A percentile compares a stretch with the other conserved stretches of the same genome.
Conservation (phyloP, 1,140 invertebrate species). For the Leptopilina clavipes region DNA sequence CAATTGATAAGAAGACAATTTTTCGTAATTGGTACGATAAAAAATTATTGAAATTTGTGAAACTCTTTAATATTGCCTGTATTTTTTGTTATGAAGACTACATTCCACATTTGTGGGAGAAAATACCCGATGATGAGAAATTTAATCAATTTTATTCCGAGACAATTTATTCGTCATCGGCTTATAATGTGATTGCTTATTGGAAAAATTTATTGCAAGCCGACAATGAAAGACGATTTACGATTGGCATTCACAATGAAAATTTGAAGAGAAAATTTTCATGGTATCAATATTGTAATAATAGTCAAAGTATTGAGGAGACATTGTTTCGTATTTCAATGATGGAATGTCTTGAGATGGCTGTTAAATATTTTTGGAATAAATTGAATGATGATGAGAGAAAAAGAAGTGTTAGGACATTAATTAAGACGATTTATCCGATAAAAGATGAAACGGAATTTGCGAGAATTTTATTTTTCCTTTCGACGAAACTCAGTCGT, state of each 20-base stretch:
- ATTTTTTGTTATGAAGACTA: not conserved
- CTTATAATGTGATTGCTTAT: not conserved
- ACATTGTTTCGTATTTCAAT: constrained; percentile 8
- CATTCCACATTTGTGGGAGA: constrained; percentile 2
- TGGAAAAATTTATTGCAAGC: constrained; percentile 3
- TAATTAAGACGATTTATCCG: not conserved
- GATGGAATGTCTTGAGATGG: not conserved
- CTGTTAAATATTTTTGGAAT: not conserved
- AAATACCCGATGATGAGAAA: not conserved
- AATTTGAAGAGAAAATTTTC: constrained; percentile 4
- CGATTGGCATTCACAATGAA: not conserved
- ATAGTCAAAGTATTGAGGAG: constrained; percentile 11
- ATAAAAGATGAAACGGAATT: not conserved
- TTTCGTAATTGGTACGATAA: not conserved
- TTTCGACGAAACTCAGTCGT: not conserved
- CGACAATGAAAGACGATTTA: not conserved
- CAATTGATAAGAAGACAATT: not conserved
- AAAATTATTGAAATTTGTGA: not conserved
- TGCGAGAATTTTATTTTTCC: constrained; percentile 10
- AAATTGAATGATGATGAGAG: not conserved
- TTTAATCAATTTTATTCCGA: not conserved
- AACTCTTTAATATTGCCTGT: constrained; percentile 1
- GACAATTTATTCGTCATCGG: not conserved
- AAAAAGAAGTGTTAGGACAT: not conserved
- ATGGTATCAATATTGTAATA: not conserved